A percentile compares a stretch with the other conserved stretches of the same genome.
Conservation (phyloP, 2,888 invertebrate species). For the Drosophila colorata region DNA sequence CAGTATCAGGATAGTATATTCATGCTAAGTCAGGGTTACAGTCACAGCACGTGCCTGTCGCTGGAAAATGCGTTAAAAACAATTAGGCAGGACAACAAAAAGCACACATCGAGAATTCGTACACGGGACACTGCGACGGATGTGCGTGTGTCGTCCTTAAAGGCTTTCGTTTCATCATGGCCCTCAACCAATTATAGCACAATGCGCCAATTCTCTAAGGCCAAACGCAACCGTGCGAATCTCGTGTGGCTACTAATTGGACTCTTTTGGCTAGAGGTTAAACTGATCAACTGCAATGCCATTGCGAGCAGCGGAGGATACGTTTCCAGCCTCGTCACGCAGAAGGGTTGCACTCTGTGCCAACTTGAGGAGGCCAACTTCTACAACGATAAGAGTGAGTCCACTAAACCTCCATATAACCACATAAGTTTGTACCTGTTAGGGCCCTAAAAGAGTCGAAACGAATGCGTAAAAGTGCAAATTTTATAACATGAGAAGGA, state of each 20-base stretch:
- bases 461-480: too few species aligned
- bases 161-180: slow-evolving; percentile 35
- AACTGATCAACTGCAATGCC: slow-evolving; percentile 80
- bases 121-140: slow-evolving; percentile 9
- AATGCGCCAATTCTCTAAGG: slow-evolving; percentile 56
- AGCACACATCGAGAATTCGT: slow-evolving; percentile 1
- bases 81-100: slow-evolving; percentile 26
- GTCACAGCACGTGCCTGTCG: slow-evolving; percentile 18
- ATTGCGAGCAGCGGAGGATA: slow-evolving; percentile 60
- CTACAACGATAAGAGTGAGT: slow-evolving; percentile 59
- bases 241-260: slow-evolving; percentile 83
- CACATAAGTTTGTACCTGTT: not conserved
- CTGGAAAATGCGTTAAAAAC: slow-evolving; percentile 47
- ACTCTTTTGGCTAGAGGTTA: slow-evolving; percentile 83
- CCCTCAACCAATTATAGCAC: slow-evolving; percentile 19
- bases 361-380: slow-evolving; percentile 60
- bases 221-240: slow-evolving; percentile 66
- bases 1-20: slow-evolving; percentile 30
- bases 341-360: slow-evolving; percentile 66
- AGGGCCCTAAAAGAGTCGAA: too few species aligned
- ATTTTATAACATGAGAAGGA: too few species aligned
- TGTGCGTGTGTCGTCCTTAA: slow-evolving; percentile 37
- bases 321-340: slow-evolving; percentile 60
- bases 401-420: not conserved
- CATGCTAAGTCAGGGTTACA: slow-evolving; percentile 6